A percentile compares a stretch with the other conserved stretches of the same genome.
These are phyloP conservation scores for Labeo calbasu DNA, from an alignment of 2,797 vertebrate species.

Conservation along the genomic window DNA sequence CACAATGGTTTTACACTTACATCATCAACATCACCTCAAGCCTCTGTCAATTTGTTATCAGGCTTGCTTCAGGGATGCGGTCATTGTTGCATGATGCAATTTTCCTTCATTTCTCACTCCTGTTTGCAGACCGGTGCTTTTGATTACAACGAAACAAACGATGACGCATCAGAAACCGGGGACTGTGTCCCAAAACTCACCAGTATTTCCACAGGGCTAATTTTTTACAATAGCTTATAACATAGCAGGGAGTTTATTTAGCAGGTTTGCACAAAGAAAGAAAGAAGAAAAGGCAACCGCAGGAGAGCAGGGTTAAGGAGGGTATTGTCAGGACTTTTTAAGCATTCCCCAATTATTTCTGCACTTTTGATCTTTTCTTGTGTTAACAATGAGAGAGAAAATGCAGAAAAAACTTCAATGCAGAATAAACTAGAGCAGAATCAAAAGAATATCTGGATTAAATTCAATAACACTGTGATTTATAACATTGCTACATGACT, in stretches of 20 bases:
- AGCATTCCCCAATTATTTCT: conserved; percentile 27
- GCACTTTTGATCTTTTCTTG: conserved; percentile 15
- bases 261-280: neutral
- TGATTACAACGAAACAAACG: conserved; percentile 21
- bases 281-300: neutral
- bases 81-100: conserved; percentile 51
- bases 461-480: neutral
- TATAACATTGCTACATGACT: conserved; percentile 10
- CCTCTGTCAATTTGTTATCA: conserved; percentile 26
- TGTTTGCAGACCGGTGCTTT: neutral
- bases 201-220: neutral
- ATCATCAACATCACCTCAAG: conserved; percentile 38
- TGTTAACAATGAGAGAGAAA: conserved; percentile 1
- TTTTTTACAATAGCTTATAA: neutral
- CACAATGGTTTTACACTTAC: conserved; percentile 38
- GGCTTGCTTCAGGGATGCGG: conserved; percentile 40
- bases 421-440: neutral
- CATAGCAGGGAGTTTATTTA: conserved; percentile 6
- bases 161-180: conserved; percentile 4
- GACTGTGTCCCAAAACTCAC: neutral
- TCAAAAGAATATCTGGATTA: neutral
- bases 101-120: conserved; percentile 28
- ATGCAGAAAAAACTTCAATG: neutral
- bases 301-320: neutral
- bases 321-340: conserved; percentile 18